Conservation (phyloP, 2,113 vertebrate species). For the Hemicordylus capensis region DNA sequence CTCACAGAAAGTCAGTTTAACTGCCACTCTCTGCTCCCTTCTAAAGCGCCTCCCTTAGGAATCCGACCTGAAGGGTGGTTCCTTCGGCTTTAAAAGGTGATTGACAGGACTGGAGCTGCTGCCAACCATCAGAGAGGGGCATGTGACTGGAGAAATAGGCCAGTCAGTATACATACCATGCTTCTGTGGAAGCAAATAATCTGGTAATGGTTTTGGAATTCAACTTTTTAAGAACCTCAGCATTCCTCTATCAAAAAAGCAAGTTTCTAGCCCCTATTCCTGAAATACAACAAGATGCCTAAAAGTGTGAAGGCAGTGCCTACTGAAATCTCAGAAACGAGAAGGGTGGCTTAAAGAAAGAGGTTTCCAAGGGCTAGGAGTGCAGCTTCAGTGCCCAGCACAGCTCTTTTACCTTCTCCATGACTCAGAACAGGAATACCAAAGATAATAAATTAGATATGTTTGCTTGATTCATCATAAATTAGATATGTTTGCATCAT, state of each 20-base stretch:
- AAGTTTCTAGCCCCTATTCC: neutral
- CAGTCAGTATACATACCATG: neutral
- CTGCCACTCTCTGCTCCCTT: too few relatives aligned
- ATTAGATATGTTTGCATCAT: too few relatives aligned
- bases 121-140: too few relatives aligned
- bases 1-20: too few relatives aligned
- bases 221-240: neutral
- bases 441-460: too few relatives aligned
- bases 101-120: too few relatives aligned
- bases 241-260: neutral
- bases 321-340: neutral
- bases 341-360: neutral
- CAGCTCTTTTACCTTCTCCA: neutral
- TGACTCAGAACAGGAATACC: too few relatives aligned
- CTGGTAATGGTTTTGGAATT: neutral
- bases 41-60: too few relatives aligned
- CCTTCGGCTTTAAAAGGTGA: too few relatives aligned
- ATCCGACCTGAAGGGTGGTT: too few relatives aligned
- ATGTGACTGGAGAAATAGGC: neutral
- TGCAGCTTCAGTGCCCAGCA: neutral
- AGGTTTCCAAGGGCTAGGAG: neutral
- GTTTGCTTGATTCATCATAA: too few relatives aligned
- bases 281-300: neutral
- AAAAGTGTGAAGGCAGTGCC: neutral
- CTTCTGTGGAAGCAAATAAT: neutral